phyloP scores from a whole-genome alignment of 2,113 vertebrate genomes.

The Felis catus region DNA sequence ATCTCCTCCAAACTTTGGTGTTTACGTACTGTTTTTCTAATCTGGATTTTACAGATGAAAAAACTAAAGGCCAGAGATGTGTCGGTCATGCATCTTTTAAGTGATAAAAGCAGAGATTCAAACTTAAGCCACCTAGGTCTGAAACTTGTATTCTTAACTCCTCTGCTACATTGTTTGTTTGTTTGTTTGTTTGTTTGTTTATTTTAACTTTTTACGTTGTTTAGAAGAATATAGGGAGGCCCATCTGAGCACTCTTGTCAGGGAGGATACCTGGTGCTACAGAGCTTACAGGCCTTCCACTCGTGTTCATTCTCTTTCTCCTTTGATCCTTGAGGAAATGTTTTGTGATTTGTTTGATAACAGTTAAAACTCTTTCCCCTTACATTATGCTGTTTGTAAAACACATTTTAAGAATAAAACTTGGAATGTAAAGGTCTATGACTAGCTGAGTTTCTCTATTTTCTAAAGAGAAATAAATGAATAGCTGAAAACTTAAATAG shows the following conservation, averaged over 20 bases:
- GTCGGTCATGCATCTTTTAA: not conserved
- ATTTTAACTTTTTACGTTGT: not conserved
- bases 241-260: accelerated
- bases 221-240: not conserved
- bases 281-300: accelerated
- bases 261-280: too few species aligned
- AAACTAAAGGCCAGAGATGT: not conserved
- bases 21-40: not conserved
- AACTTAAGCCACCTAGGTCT: not conserved
- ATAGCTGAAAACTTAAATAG: constrained; percentile 14
- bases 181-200: too few species aligned
- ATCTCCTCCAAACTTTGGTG: not conserved
- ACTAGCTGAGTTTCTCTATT: not conserved
- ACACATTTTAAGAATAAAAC: not conserved
- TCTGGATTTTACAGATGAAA: not conserved
- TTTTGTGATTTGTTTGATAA: not conserved
- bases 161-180: not conserved
- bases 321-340: not conserved
- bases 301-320: not conserved
- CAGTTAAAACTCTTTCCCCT: not conserved
- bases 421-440: not conserved
- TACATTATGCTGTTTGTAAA: not conserved
- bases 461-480: not conserved
- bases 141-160: not conserved
- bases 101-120: not conserved